These are phyloP conservation scores for Periophthalmodon schlosseri DNA, from an alignment of 2,113 vertebrate genomes.

Conservation along the genomic window DNA sequence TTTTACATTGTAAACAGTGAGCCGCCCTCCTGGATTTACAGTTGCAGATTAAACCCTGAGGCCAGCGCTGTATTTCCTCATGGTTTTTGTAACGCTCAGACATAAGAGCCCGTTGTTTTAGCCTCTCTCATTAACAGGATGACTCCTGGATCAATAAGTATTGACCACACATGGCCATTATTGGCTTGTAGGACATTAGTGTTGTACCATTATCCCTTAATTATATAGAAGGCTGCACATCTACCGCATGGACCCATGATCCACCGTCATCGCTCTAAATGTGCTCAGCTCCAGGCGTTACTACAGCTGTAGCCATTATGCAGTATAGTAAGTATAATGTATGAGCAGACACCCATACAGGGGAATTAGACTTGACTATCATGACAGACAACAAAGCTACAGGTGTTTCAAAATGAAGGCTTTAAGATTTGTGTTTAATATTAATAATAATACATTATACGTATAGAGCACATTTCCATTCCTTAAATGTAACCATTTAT, in stretches of 20 bases:
- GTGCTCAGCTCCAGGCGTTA: slow-evolving; percentile 27
- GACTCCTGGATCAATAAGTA: slow-evolving; percentile 66
- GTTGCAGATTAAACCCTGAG: neutral
- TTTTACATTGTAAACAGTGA: slow-evolving; percentile 1
- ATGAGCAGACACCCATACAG: neutral
- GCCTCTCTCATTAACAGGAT: slow-evolving; percentile 60
- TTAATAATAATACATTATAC: no score
- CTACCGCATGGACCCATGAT: slow-evolving; percentile 26
- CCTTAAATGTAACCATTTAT: no score
- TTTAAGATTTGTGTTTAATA: no score
- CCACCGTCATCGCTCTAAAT: slow-evolving; percentile 40
- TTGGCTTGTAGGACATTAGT: slow-evolving; percentile 73
- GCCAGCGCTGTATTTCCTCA: neutral
- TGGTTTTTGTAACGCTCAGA: slow-evolving; percentile 29
- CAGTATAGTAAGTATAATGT: neutral
- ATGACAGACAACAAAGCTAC: neutral
- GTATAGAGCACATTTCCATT: no score
- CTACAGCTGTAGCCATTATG: slow-evolving; percentile 45
- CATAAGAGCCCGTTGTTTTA: slow-evolving; percentile 39
- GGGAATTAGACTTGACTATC: neutral
- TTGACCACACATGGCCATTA: slow-evolving; percentile 64
- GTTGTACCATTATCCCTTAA: slow-evolving; percentile 70
- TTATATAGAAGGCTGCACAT: slow-evolving; percentile 53
- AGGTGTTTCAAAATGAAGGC: no score
- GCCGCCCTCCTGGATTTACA: neutral